phyloP scores from a whole-genome alignment of 2,113 vertebrate species.

The Phalacrocorax carbo region DNA sequence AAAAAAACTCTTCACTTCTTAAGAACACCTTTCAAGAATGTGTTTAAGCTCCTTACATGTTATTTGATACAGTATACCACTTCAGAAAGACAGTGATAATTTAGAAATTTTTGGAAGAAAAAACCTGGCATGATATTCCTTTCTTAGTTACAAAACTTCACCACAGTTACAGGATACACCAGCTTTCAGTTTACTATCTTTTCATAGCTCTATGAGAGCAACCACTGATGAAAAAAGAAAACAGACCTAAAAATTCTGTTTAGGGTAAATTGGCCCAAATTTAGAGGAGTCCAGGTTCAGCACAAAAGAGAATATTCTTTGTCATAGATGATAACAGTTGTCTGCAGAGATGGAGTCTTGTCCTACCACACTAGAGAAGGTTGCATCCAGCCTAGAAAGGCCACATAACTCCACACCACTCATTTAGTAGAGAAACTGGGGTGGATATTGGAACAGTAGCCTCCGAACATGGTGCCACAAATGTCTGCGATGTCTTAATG shows the following conservation, averaged over 20 bases:
- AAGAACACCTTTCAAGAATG: slow-evolving; percentile 26
- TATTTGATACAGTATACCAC: slow-evolving; percentile 45
- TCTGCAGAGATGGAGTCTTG: too few relatives aligned
- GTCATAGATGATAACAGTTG: not conserved
- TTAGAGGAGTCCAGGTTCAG: not conserved
- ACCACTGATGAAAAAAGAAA: not conserved
- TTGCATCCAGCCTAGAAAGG: not conserved
- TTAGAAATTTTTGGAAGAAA: not conserved
- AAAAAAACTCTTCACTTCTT: too few relatives aligned
- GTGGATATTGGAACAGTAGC: not conserved
- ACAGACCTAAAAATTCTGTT: not conserved
- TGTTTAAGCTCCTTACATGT: slow-evolving; percentile 59
- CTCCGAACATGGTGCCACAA: not conserved
- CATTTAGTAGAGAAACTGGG: not conserved
- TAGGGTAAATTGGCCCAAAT: not conserved
- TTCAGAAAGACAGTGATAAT: slow-evolving; percentile 25
- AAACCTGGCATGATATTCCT: not conserved
- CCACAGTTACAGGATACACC: not conserved
- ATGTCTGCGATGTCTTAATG: not conserved
- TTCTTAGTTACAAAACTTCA: not conserved
- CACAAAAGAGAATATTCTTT: not conserved
- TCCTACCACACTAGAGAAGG: not conserved
- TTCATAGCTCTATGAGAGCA: not conserved
- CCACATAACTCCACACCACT: not conserved
- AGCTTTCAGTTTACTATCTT: not conserved